These are phyloP conservation scores for Pangasius sanitwongsei DNA, from an alignment of 2,797 vertebrate genomes.

Conservation along the genomic window DNA sequence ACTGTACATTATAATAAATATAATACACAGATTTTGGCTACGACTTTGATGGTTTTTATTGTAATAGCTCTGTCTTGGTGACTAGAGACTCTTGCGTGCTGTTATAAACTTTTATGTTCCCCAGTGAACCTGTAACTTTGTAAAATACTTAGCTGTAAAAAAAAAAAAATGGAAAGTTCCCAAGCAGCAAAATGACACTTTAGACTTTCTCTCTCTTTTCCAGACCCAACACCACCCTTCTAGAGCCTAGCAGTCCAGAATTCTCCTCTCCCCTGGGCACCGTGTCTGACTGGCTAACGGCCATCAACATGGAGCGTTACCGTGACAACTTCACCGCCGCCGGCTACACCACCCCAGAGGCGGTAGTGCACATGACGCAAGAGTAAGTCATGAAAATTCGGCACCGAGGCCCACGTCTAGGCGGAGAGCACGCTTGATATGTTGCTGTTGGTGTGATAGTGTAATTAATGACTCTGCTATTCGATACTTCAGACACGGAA, in stretches of 20 bases:
- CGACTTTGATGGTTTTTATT: conserved; percentile 2
- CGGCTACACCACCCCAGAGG: conserved; percentile 92
- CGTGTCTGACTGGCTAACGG: conserved; percentile 91
- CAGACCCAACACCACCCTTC: conserved; percentile 86
- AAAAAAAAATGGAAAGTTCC: conserved; percentile 17
- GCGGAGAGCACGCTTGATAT: not conserved
- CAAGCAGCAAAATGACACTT: conserved; percentile 16
- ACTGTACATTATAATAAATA: conserved; percentile 1
- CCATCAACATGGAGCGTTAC: conserved; percentile 96
- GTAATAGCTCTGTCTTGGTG: conserved; percentile 12
- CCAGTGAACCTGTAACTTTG: conserved; percentile 26
- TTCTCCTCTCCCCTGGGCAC: conserved; percentile 89
- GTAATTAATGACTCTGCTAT: not conserved
- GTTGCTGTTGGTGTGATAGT: not conserved
- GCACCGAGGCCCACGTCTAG: not conserved
- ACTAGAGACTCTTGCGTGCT: conserved; percentile 29
- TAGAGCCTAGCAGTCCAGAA: conserved; percentile 92
- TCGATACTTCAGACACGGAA: not conserved
- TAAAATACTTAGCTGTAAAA: conserved; percentile 20
- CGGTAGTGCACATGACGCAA: conserved; percentile 94
- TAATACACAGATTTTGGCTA: not conserved
- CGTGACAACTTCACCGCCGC: conserved; percentile 96
- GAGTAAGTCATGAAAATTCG: conserved; percentile 86
- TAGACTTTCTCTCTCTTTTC: conserved; percentile 29
- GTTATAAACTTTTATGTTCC: conserved; percentile 43